These are phyloP conservation scores for Nothoprocta pentlandii DNA, from an alignment of 2,113 vertebrate genomes.

Conservation along the genomic window DNA sequence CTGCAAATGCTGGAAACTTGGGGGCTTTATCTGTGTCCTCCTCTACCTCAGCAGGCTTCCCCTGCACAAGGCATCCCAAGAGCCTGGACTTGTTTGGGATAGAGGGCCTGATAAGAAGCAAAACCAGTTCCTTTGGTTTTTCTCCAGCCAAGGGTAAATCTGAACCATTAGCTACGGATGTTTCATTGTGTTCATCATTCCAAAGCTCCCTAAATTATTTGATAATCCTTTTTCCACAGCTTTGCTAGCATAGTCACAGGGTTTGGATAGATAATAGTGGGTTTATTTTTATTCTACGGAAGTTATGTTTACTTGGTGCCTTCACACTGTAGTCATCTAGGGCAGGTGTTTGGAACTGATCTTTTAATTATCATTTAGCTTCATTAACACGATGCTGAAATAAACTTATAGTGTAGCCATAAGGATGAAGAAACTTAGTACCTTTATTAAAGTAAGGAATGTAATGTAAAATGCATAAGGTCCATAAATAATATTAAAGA, in stretches of 20 bases:
- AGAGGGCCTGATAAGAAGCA: background rate
- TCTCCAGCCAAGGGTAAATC: background rate
- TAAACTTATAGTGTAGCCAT: background rate
- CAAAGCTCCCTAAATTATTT: background rate
- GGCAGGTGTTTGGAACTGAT: background rate
- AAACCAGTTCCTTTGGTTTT: background rate
- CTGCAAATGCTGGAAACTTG: background rate
- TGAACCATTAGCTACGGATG: background rate
- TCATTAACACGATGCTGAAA: background rate
- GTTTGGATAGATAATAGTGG: background rate
- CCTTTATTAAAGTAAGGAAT: background rate
- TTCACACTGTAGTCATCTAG: background rate
- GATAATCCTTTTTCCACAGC: background rate
- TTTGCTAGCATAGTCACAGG: background rate
- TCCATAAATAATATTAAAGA: background rate
- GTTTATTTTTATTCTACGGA: slow-evolving; percentile 28
- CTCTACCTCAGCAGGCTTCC: background rate
- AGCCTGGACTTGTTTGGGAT: background rate
- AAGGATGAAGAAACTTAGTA: background rate
- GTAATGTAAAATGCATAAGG: background rate
- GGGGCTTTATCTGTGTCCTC: background rate
- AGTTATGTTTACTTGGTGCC: background rate
- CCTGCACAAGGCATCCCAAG: background rate
- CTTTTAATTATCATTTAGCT: background rate
- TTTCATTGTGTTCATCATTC: background rate